Base-by-base conservation (phyloP, 2,797 vertebrate species). In the Cynodonichthys magdalenae region DNA sequence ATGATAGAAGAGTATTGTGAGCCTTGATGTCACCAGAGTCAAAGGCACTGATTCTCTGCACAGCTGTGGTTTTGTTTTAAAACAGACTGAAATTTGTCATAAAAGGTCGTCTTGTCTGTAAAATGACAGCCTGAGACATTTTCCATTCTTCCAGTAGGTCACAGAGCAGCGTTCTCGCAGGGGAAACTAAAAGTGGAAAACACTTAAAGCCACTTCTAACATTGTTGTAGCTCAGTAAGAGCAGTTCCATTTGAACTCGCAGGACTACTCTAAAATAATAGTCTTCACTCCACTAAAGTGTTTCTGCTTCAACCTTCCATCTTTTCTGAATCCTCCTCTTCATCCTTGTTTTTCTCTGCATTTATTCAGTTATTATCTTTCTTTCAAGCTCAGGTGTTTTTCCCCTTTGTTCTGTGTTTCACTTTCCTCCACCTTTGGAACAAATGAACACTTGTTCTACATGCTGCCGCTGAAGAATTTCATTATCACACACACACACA, bases 361-460 rank as follows among this genome's bases (percentile, higher is more conserved):
- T 28, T 53, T 9, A 2, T 34, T 8, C 51, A 12, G 52, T 20
- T 5, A 31, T 60, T 5, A 31, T 60, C 18, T 47, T 44, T 41
- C 15, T 28, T 10, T 20, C 12, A n/a, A 5, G 18, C 36, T 57
- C 27, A 14, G 36, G 11, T 11, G 3, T 10, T 15, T 57, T 3
- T 50, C 44, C 15, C 28, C 3, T 3, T 9, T 41, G 6, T 36
- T 27, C 34, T 47, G 28, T 10, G 24, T 4, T 27, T 48, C 14
- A 1, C 54, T 39, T 68, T 10, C 55, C 53, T 44, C 50, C 18
- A 28, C 9, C 39, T 61, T 36, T 49, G 10, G 58, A 70, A 74
- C 71, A 79, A 73, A 68, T 72, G 31, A 48, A 65, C 66, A 45
- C 63, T 76, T 78, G 75, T 84, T 74, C 68, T 72, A 76, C 81